These are phyloP conservation scores for Xylocampa areola DNA, from an alignment of 2,888 invertebrate genomes.

Conservation along the genomic window DNA sequence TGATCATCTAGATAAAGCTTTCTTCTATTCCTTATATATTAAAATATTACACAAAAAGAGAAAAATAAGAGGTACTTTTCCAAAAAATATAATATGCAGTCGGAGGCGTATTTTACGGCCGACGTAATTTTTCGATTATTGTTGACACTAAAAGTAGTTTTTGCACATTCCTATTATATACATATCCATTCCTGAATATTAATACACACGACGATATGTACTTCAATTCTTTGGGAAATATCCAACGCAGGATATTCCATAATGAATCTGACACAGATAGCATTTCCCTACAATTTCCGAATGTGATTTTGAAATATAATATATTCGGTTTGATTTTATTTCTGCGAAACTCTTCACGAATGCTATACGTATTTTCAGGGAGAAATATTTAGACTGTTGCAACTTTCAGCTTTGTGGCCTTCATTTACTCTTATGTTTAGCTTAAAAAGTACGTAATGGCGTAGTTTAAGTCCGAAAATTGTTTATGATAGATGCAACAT, in stretches of 20 bases:
- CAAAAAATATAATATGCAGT: no score
- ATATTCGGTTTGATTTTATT: slow-evolving; percentile 36
- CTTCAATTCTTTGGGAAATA: slow-evolving; percentile 24
- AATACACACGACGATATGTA: no score
- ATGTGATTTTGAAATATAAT: slow-evolving; percentile 37
- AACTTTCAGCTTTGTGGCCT: slow-evolving; percentile 9
- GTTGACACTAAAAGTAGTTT: no score
- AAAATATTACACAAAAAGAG: no score
- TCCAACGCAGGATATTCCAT: slow-evolving; percentile 27
- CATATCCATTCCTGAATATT: no score
- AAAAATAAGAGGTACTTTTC: no score
- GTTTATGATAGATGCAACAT: slow-evolving; percentile 11
- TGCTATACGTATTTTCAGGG: slow-evolving; percentile 12
- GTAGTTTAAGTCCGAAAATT: slow-evolving; percentile 19
- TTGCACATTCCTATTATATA: no score
- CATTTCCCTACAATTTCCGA: slow-evolving; percentile 26
- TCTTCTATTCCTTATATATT: no score
- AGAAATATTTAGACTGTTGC: slow-evolving; percentile 1
- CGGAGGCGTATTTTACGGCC: no score
- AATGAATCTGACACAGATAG: slow-evolving; percentile 33
- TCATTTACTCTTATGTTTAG: no score
- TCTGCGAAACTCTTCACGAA: slow-evolving; percentile 16
- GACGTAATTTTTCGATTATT: no score
- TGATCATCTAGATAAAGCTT: no score
- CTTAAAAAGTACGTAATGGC: slow-evolving; percentile 18